phyloP scores from a whole-genome alignment of 2,888 invertebrate genomes.

The Nebria brevicollis region DNA sequence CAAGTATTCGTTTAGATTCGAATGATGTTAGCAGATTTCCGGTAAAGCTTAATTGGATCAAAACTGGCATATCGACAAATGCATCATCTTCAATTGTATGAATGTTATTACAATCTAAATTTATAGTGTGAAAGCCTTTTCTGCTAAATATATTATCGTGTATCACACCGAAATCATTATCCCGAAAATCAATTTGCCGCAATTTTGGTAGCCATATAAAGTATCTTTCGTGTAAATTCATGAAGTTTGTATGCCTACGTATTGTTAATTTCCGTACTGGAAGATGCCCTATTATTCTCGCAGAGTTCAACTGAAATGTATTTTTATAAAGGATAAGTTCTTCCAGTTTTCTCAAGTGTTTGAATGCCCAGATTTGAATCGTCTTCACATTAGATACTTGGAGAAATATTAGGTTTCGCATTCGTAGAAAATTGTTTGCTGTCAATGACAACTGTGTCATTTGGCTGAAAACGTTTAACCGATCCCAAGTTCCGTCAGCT shows the following conservation, averaged over 20 bases:
- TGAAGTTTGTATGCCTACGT: background rate
- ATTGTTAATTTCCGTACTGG: constrained; percentile 11
- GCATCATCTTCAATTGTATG: constrained; percentile 16
- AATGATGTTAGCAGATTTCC: constrained; percentile 15
- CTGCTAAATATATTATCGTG: constrained; percentile 13
- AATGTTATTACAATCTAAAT: constrained; percentile 23
- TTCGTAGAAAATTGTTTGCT: constrained; percentile 11
- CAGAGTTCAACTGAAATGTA: background rate
- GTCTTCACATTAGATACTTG: background rate
- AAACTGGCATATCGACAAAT: constrained; percentile 12
- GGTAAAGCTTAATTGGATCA: constrained; percentile 3
- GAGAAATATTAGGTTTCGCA: constrained; percentile 13
- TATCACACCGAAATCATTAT: constrained; percentile 19
- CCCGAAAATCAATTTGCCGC: constrained; percentile 9
- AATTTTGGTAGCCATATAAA: constrained; percentile 18
- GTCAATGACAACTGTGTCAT: background rate
- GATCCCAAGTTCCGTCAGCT: background rate
- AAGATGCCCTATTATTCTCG: constrained; percentile 3
- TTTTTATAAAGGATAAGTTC: background rate
- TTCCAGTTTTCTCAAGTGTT: constrained; percentile 17
- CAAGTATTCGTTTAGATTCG: constrained; percentile 12
- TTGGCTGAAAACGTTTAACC: background rate
- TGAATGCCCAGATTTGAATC: constrained; percentile 10
- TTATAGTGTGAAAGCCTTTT: constrained; percentile 3
- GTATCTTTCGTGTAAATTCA: background rate